A percentile compares a stretch with the other conserved stretches of the same genome.
Conservation (phyloP, 2,797 vertebrate species). For the Parambassis ranga region DNA sequence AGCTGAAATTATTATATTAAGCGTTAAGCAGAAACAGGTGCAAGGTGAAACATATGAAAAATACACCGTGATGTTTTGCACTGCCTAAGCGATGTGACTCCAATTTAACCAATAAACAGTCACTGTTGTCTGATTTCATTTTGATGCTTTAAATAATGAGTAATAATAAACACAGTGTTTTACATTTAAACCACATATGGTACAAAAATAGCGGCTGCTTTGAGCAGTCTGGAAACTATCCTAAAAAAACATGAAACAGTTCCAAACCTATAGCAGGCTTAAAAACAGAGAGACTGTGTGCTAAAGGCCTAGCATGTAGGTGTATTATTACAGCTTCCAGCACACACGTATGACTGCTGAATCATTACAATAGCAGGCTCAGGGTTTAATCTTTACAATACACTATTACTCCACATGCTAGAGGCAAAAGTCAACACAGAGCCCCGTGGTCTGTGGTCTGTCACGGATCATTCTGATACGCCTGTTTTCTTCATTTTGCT, state of each 20-base stretch:
- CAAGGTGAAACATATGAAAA: too few relatives aligned
- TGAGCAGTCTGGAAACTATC: background rate
- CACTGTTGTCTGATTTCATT: too few relatives aligned
- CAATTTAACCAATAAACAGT: too few relatives aligned
- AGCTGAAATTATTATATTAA: too few relatives aligned
- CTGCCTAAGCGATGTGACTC: too few relatives aligned
- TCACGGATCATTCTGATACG: background rate
- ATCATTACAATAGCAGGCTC: background rate
- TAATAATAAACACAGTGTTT: background rate
- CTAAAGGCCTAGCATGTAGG: background rate
- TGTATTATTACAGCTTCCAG: background rate
- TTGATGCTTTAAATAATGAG: background rate
- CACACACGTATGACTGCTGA: background rate
- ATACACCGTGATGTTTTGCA: too few relatives aligned
- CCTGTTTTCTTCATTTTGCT: constrained; percentile 9
- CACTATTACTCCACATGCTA: background rate
- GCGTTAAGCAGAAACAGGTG: too few relatives aligned
- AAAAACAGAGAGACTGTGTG: background rate
- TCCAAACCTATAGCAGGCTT: constrained; percentile 13
- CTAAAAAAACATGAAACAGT: constrained; percentile 5
- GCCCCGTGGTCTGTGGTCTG: background rate
- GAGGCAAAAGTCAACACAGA: background rate
- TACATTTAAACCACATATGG: background rate
- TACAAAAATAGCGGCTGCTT: background rate
- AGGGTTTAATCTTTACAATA: background rate